phyloP scores from a whole-genome alignment of 2,888 invertebrate species.

The Julus scanicus region DNA sequence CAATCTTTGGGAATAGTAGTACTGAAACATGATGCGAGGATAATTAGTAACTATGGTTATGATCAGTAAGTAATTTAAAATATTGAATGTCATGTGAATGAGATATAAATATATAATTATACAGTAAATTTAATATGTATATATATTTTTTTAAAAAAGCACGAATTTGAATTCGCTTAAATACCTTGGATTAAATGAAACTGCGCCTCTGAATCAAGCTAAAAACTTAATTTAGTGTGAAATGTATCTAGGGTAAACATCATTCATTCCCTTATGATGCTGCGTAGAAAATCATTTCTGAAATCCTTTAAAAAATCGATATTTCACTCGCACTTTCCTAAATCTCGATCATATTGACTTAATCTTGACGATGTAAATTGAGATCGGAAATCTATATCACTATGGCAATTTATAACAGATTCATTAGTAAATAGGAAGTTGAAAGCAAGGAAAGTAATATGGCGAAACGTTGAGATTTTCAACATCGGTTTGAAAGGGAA shows the following conservation, averaged over 20 bases:
- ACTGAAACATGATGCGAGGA: too few species aligned
- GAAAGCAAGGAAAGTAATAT: not conserved
- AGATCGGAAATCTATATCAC: conserved; percentile 35
- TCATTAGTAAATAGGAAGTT: conserved; percentile 13
- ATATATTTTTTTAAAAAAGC: not conserved
- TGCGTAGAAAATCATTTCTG: not conserved
- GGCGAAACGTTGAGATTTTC: not conserved
- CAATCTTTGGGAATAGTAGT: too few species aligned
- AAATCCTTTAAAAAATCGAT: not conserved
- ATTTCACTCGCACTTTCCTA: conserved; percentile 34
- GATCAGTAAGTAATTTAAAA: too few species aligned
- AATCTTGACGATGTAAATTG: conserved; percentile 35
- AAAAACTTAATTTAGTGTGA: not conserved
- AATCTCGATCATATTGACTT: conserved; percentile 42
- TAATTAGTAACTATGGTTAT: too few species aligned
- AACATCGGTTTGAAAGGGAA: not conserved
- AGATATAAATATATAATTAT: too few species aligned
- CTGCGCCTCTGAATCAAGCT: not conserved
- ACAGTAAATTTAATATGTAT: too few species aligned
- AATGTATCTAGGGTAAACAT: not conserved
- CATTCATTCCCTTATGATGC: not conserved
- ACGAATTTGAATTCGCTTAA: not conserved
- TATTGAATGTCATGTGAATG: too few species aligned
- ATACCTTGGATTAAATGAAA: not conserved
- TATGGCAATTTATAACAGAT: conserved; percentile 34